phyloP scores from a whole-genome alignment of 2,888 invertebrate genomes.

The Ochropleura leucogaster region DNA sequence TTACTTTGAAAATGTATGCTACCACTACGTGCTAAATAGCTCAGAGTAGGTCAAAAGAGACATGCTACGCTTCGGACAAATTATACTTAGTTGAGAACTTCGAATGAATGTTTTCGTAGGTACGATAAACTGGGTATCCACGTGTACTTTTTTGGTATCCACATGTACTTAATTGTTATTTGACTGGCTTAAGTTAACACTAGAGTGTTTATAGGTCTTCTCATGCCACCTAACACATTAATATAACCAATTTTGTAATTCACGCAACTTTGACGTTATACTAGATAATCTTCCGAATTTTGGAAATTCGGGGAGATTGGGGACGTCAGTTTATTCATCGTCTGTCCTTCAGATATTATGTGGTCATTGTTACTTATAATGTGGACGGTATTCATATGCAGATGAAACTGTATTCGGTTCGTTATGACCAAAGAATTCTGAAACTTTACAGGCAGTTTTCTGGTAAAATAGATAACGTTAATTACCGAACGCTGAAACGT shows the following conservation, averaged over 20 bases:
- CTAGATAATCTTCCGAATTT: background rate
- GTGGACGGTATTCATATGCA: background rate
- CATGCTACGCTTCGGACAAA: slow-evolving; percentile 18
- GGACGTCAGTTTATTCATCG: background rate
- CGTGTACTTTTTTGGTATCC: background rate
- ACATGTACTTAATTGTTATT: slow-evolving; percentile 1
- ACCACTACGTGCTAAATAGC: slow-evolving; percentile 39
- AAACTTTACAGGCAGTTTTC: background rate
- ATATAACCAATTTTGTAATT: background rate
- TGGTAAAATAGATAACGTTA: no score
- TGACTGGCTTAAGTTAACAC: background rate
- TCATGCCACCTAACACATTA: background rate
- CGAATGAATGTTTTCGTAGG: background rate
- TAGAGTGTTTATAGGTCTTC: background rate
- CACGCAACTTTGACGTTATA: background rate
- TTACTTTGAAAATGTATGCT: slow-evolving; percentile 53
- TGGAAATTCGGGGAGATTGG: background rate
- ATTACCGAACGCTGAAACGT: background rate
- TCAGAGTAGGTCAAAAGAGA: slow-evolving; percentile 61
- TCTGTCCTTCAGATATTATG: background rate
- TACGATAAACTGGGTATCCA: background rate
- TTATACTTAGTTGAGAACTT: background rate
- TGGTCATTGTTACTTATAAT: background rate
- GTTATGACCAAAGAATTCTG: background rate
- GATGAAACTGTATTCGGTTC: background rate